Evolutionary conservation across 2,888 invertebrate species (phyloP).

Genomic region (Geotrupes spiniger): DNA sequence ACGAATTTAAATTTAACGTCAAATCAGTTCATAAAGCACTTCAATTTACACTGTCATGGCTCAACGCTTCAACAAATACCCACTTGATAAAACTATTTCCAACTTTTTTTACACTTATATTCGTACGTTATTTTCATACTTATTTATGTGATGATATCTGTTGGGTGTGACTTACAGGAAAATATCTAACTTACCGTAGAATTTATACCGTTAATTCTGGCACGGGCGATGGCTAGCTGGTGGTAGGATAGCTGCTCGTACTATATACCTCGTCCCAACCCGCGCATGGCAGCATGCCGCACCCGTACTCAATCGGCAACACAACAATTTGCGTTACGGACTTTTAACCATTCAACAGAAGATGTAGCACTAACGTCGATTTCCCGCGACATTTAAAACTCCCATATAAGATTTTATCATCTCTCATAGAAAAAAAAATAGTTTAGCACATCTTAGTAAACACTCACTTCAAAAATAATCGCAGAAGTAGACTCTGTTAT

Average conservation of each 20-base stretch:
- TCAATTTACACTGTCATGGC: conserved; percentile 50
- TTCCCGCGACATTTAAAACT: conserved; percentile 2
- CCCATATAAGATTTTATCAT: no score
- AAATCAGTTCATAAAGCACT: conserved; percentile 40
- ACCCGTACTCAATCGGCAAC: conserved; percentile 35
- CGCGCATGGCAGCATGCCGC: conserved; percentile 41
- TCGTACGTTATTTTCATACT: conserved; percentile 32
- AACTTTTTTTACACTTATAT: conserved; percentile 37
- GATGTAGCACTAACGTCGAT: conserved; percentile 5
- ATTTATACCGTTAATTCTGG: conserved; percentile 32
- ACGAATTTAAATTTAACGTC: conserved; percentile 33
- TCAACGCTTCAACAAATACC: conserved; percentile 39
- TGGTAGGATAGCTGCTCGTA: conserved; percentile 27
- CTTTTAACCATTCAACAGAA: conserved; percentile 4
- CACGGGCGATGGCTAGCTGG: conserved; percentile 37
- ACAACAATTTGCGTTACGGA: conserved; percentile 4
- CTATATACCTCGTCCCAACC: conserved; percentile 29
- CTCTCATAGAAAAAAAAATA: no score
- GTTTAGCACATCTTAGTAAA: no score
- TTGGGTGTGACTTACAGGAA: conserved; percentile 37
- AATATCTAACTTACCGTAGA: conserved; percentile 36
- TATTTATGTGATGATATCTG: conserved; percentile 32
- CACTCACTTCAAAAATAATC: no score
- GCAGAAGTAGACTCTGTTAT: no score
- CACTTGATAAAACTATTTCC: conserved; percentile 32